Conservation (phyloP, 2,113 vertebrate genomes). For the Tachysurus fulvidraco region DNA sequence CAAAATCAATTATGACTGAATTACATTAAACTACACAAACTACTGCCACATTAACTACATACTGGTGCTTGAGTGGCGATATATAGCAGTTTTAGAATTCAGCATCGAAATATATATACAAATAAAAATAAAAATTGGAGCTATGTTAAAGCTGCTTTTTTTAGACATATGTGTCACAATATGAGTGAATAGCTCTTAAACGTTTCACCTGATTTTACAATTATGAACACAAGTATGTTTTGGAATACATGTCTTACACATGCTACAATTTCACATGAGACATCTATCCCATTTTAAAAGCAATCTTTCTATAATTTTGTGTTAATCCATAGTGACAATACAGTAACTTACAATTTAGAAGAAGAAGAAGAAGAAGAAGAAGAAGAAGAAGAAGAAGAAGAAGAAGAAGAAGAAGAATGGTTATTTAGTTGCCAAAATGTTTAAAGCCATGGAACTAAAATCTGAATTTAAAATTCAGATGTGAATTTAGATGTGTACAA, state of each 20-base stretch:
- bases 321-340: neutral
- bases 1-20: constrained; percentile 8
- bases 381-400: neutral
- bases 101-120: neutral
- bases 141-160: neutral
- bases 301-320: neutral
- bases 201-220: neutral
- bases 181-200: neutral
- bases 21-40: neutral
- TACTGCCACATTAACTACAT: neutral
- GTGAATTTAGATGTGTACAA: constrained; percentile 1
- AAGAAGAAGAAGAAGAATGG: neutral
- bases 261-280: neutral
- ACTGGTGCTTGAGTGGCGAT: neutral
- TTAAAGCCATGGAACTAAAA: too few relatives aligned
- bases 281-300: neutral
- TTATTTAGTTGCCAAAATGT: neutral
- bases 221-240: neutral
- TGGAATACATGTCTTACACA: neutral
- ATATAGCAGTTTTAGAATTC: neutral
- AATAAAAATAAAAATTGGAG: neutral
- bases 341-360: neutral
- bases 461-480: neutral
- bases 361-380: too few relatives aligned
- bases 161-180: neutral